A percentile compares a stretch with the other conserved stretches of the same genome.
Evolutionary conservation across 2,888 invertebrate species (phyloP).

Genomic region (Bellardia bayeri): DNA sequence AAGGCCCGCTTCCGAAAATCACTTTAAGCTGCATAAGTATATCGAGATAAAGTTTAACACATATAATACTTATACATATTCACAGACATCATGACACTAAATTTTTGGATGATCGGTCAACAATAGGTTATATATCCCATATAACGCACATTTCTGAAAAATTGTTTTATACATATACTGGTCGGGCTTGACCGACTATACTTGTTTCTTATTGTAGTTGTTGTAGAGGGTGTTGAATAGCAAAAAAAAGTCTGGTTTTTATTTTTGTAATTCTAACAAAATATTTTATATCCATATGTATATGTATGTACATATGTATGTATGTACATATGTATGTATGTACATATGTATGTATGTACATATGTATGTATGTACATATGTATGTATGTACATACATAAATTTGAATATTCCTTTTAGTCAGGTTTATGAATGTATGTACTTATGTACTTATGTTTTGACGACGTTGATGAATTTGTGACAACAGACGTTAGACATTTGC

Average conservation of each 20-base stretch:
- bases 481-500: constrained; percentile 60
- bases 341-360: not conserved
- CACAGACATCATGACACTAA: too few species aligned
- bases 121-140: too few species aligned
- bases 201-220: not conserved
- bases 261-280: constrained; percentile 17
- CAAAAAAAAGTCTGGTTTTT: not conserved
- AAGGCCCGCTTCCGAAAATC: too few species aligned
- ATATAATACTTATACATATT: too few species aligned
- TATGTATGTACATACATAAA: not conserved
- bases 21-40: too few species aligned
- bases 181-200: too few species aligned
- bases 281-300: constrained; percentile 18
- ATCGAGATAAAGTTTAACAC: too few species aligned
- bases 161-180: too few species aligned
- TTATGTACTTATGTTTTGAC: constrained; percentile 13
- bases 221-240: constrained; percentile 15
- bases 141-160: too few species aligned
- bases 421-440: not conserved
- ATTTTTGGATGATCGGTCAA: too few species aligned
- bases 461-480: constrained; percentile 70
- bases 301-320: not conserved
- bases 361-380: not conserved
- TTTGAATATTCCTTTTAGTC: not conserved
- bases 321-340: not conserved